A percentile compares a stretch with the other conserved stretches of the same genome.
These are phyloP conservation scores for Yasuhikotakia modesta DNA, from an alignment of 2,797 vertebrate genomes.

Conservation along the genomic window DNA sequence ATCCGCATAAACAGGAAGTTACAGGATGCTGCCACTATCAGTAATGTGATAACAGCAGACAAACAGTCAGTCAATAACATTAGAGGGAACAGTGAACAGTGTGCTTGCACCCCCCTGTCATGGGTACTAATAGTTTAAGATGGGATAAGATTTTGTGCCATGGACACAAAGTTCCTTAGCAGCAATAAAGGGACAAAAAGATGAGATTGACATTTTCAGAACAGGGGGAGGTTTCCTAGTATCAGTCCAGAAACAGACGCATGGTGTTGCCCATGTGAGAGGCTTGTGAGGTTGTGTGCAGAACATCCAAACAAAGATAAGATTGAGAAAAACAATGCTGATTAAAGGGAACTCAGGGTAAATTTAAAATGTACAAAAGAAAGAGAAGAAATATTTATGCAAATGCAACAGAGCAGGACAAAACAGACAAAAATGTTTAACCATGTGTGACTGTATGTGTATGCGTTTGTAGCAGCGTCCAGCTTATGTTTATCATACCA, in stretches of 20 bases:
- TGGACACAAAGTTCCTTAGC: conserved; percentile 15
- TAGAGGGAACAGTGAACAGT: neutral
- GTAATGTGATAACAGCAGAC: conserved; percentile 2
- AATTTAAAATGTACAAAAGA: neutral
- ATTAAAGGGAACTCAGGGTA: conserved; percentile 22
- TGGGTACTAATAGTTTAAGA: neutral
- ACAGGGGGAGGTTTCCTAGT: conserved; percentile 32
- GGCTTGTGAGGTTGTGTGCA: conserved; percentile 62
- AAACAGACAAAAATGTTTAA: neutral
- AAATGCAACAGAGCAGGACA: neutral
- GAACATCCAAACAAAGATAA: conserved; percentile 68
- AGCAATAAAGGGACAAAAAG: conserved; percentile 11
- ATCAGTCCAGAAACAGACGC: conserved; percentile 9
- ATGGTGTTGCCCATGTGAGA: conserved; percentile 59
- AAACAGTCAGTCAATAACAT: conserved; percentile 8
- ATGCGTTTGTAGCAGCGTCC: neutral
- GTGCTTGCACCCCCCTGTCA: neutral
- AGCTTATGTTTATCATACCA: neutral
- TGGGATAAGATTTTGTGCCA: neutral
- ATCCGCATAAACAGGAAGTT: conserved; percentile 25
- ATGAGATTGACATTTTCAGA: conserved; percentile 50
- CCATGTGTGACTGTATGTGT: neutral
- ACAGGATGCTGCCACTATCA: neutral
- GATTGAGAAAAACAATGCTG: conserved; percentile 49
- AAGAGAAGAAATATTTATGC: neutral